Conservation (phyloP, 2,797 vertebrate genomes). For the Centropyge bicolor region DNA sequence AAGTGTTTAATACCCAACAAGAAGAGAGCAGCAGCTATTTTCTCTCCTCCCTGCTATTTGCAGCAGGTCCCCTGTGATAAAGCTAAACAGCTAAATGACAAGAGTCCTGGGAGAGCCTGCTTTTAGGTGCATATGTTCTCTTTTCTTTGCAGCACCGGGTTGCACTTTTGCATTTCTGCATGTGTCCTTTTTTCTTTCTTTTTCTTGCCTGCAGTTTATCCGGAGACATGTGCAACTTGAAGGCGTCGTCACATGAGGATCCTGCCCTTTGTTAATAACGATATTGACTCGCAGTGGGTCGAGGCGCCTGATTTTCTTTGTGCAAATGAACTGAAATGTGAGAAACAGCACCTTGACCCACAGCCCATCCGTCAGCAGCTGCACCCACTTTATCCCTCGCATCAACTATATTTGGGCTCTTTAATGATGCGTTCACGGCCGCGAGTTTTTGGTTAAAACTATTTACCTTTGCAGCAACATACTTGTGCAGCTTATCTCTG, state of each 20-base stretch:
- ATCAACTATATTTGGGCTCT: conserved; percentile 64
- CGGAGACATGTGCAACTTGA: conserved; percentile 71
- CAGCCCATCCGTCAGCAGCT: conserved; percentile 81
- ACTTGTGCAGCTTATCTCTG: not conserved
- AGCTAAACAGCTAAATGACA: conserved; percentile 76
- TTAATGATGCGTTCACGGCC: conserved; percentile 35
- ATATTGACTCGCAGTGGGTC: conserved; percentile 94
- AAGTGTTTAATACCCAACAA: conserved; percentile 83
- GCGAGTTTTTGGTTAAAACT: conserved; percentile 31
- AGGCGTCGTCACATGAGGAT: conserved; percentile 78
- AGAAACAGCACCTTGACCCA: conserved; percentile 95
- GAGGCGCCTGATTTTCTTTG: conserved; percentile 97
- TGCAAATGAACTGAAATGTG: conserved; percentile 96
- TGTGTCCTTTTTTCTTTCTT: not conserved
- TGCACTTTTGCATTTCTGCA: conserved; percentile 14
- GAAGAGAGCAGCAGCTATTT: conserved; percentile 75
- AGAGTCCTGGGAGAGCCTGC: conserved; percentile 68
- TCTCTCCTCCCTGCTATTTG: conserved; percentile 62
- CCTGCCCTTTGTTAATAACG: conserved; percentile 92
- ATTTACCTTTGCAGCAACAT: conserved; percentile 17
- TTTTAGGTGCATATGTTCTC: conserved; percentile 56
- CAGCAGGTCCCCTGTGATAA: conserved; percentile 71
- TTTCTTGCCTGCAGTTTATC: conserved; percentile 61
- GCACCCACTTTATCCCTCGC: conserved; percentile 59
- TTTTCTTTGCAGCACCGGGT: conserved; percentile 33